Base-by-base conservation (phyloP, 2,888 invertebrate species). In the Agriopis marginaria region DNA sequence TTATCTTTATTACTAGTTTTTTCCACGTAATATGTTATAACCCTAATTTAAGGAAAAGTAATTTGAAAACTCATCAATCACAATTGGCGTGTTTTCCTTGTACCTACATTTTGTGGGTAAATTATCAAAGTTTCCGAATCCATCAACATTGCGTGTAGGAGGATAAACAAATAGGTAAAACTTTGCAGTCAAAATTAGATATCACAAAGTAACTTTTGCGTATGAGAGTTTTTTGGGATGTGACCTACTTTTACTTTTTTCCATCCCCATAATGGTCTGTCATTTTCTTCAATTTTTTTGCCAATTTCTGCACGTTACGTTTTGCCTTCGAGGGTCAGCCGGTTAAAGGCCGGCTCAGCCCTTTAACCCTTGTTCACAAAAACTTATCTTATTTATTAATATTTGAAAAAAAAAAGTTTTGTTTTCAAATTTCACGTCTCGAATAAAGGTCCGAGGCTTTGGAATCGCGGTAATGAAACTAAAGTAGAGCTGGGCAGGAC, bases 21-120 rank as follows among this genome's bases (percentile, higher is more conserved):
- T 56, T 58, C 8, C 49, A 49, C 60, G 3, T 32, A 32, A 49
- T 39, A 49, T 32, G 59, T 32, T 45, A 45, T 59, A 60, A 60
- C 60, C 60, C 60, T 60, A 60, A 60, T 49, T 39, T 49, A 12
- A 14, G n/a, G 14, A 2, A 60, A 60, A 60, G 49, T 60, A 60
- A 60, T 66, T 32, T 40, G 40, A 45, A 39, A 68, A 49, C 32
- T 55, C 63, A 68, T 68, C 68, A 64, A 63, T 68, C 68, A 68
- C 47, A 64, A 55, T 55, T 63, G 63, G 47, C 67, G 42, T 68
- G 51, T 63, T 68, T 58, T 58, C 39, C 58, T 50, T 23, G 40
- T 45, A 68, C 44, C 51, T 68, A 62, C 45, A 45, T 67, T 68
- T 58, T 55, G 54, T 49, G 64, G 45, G 51, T 51, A 65, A 62